Evolutionary conservation across 2,113 vertebrate species (phyloP).

Genomic region (Beaufortia kweichowensis): DNA sequence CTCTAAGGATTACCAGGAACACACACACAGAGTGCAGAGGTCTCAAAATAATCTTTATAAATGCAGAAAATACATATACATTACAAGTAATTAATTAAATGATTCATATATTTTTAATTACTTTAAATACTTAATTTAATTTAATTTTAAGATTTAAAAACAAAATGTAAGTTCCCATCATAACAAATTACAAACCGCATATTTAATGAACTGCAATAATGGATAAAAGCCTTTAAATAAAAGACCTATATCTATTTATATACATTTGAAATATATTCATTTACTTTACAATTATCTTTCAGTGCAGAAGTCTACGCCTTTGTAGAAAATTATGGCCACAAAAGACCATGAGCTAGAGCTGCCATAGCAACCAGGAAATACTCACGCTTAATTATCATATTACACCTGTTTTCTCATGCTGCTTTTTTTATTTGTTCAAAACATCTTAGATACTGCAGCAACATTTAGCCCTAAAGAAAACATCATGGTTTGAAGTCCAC

Average conservation of each 20-base stretch:
- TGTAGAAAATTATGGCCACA: slow-evolving; percentile 23
- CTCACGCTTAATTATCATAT: slow-evolving; percentile 25
- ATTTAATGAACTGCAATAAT: background rate
- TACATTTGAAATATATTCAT: background rate
- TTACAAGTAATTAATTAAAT: too few relatives aligned
- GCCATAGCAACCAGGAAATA: slow-evolving; percentile 47
- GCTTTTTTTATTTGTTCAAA: background rate
- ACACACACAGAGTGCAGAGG: too few relatives aligned
- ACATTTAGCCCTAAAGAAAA: background rate
- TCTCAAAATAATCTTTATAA: too few relatives aligned
- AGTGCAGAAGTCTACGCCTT: background rate
- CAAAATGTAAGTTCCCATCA: too few relatives aligned
- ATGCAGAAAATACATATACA: too few relatives aligned
- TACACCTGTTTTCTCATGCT: slow-evolving; percentile 8
- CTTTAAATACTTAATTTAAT: too few relatives aligned
- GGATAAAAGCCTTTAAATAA: background rate
- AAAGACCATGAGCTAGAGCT: slow-evolving; percentile 37
- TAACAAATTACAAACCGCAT: background rate
- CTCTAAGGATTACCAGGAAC: too few relatives aligned
- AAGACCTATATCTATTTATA: background rate
- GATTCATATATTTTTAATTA: too few relatives aligned
- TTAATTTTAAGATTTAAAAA: background rate
- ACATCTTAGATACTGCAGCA: background rate
- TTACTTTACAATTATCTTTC: background rate
- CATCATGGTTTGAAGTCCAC: background rate